Evolutionary conservation across 2,113 vertebrate genomes (phyloP), one percentile per base, ranked within the genome.

Genomic region (Vicugna pacos): DNA sequence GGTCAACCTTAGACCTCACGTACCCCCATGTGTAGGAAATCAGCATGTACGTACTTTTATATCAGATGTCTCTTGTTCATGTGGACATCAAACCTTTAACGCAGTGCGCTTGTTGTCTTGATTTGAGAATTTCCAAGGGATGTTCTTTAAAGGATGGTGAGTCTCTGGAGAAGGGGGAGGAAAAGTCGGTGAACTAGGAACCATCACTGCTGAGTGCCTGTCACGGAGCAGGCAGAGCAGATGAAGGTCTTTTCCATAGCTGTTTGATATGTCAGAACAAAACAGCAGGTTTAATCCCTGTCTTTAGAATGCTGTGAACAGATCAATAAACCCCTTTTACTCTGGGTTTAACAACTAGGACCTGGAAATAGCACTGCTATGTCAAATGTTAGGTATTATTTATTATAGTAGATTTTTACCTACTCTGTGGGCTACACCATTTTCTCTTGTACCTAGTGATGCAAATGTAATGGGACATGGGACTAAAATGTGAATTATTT

Each of bases 251-350:
- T 77, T 77, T 79, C 9, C 11, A 8, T 58, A 69, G n/a, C 64
- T 38, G 20, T 94, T 94, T 91, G 28, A n/a, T 86, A 8, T 69
- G 19, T 95, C 85, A 75, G 52, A 95, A 80, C 79, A 94, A 91
- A 94, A 75, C 14, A 79, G 64, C 15, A 52, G 73, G 69, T 95
- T 80, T 86, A 67, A 94, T 60, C 69, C 89, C 80, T 73, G 65
- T 46, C 65, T 90, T 93, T 32, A 67, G n/a, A 93, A 62, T 56
- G 58, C 35, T 89, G 65, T 95, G 94, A 97, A 97, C 42, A 95
- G 94, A 95, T 94, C 86, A 58, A 81, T 95, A 95, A 90, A 90
- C 46, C 28, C 42, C 64, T 87, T 85, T 97, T 75, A 86, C 38
- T 87, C 22, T 92, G 64, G 16, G 6, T 77, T 93, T 91, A 85